Percentiles rank a stretch among this genome's conserved stretches.
Evolutionary conservation across 1,140 invertebrate species (phyloP).

Genomic region (Sogatella furcifera): DNA sequence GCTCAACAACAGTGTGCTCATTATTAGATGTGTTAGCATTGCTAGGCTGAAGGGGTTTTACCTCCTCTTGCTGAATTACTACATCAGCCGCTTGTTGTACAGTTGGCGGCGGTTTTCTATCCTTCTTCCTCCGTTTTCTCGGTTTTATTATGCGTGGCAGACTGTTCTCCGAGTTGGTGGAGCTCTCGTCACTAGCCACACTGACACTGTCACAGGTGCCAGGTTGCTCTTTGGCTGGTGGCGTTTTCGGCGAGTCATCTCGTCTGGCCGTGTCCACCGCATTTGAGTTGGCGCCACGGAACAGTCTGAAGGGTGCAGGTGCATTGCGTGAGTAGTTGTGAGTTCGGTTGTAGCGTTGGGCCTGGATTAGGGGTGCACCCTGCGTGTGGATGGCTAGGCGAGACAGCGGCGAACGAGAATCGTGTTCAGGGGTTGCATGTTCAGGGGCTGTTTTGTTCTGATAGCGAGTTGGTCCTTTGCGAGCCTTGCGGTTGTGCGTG

Average conservation of each 20-base stretch:
- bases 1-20: slow-evolving; percentile 32
- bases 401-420: slow-evolving; percentile 36
- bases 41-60: neutral
- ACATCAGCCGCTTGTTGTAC: slow-evolving; percentile 26
- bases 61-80: slow-evolving; percentile 13
- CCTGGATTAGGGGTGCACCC: slow-evolving; percentile 55
- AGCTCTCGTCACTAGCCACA: slow-evolving; percentile 65
- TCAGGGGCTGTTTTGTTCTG: too few species aligned
- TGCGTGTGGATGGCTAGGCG: slow-evolving; percentile 63
- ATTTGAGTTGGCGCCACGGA: slow-evolving; percentile 26
- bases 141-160: slow-evolving; percentile 80
- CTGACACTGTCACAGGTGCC: slow-evolving; percentile 50
- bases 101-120: slow-evolving; percentile 46
- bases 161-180: slow-evolving; percentile 59
- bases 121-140: slow-evolving; percentile 78
- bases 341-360: slow-evolving; percentile 14
- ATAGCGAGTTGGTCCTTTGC: neutral
- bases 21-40: slow-evolving; percentile 8
- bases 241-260: slow-evolving; percentile 2
- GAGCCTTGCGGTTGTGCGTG: slow-evolving; percentile 16
- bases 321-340: slow-evolving; percentile 26
- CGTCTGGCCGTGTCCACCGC: slow-evolving; percentile 19
- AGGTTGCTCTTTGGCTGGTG: neutral
- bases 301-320: slow-evolving; percentile 19
- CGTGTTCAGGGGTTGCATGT: too few species aligned